These are phyloP conservation scores for Orcinus orca DNA, from an alignment of 2,113 vertebrate genomes.

Conservation along the genomic window DNA sequence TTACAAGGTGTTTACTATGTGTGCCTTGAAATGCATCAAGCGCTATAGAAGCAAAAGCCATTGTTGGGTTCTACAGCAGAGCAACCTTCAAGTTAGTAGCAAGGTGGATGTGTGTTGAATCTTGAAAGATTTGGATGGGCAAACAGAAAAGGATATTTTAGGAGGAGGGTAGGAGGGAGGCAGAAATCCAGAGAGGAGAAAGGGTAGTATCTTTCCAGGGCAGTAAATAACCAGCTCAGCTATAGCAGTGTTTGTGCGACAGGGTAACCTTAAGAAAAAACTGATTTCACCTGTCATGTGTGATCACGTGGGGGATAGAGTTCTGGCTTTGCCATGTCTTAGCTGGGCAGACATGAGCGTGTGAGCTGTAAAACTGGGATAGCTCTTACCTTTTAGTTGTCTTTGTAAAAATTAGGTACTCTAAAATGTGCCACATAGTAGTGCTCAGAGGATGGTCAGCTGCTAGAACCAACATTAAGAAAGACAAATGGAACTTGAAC, in stretches of 20 bases:
- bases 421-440: not conserved
- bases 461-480: not conserved
- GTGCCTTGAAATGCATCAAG: not conserved
- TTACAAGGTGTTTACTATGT: not conserved
- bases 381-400: not conserved
- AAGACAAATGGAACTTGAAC: conserved; percentile 1
- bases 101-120: not conserved
- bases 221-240: not conserved
- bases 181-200: not conserved
- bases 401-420: not conserved
- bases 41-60: not conserved
- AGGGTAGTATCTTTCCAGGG: not conserved
- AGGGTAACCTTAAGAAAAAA: not conserved
- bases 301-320: not conserved
- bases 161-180: not conserved
- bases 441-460: not conserved
- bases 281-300: not conserved
- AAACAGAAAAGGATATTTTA: not conserved
- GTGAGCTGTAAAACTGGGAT: not conserved
- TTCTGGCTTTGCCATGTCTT: not conserved
- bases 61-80: not conserved
- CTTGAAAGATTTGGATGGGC: not conserved
- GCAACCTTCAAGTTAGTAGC: not conserved
- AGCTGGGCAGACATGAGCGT: not conserved
- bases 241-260: not conserved